phyloP scores from a whole-genome alignment of 2,797 vertebrate genomes.

The Poeciliopsis presidionis region DNA sequence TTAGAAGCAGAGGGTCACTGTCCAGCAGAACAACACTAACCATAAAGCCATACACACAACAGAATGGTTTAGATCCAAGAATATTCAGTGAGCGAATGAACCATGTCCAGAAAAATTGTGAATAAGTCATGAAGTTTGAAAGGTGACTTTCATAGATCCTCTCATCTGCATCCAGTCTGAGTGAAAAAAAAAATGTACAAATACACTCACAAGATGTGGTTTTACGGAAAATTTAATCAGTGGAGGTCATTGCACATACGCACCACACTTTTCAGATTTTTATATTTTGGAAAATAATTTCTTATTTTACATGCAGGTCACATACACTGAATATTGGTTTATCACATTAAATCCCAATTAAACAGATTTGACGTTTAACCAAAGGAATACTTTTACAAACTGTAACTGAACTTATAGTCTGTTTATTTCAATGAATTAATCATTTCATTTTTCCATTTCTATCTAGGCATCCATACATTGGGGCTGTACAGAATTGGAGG shows the following conservation, averaged over 20 bases:
- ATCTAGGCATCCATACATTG: slow-evolving; percentile 90
- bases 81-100: not conserved
- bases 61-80: not conserved
- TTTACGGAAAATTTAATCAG: not conserved
- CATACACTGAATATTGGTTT: not conserved
- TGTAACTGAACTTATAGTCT: slow-evolving; percentile 5
- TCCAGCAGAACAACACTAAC: not conserved
- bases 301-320: not conserved
- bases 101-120: not conserved
- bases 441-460: not conserved
- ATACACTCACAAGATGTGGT: not conserved
- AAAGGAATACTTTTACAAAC: not conserved
- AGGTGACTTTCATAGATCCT: not conserved
- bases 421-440: not conserved
- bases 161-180: not conserved
- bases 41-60: not conserved
- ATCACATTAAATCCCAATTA: not conserved
- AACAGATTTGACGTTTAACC: not conserved
- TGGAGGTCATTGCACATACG: not conserved
- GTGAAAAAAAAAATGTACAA: not conserved
- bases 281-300: not conserved
- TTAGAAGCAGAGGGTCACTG: not conserved
- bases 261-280: slow-evolving; percentile 1
- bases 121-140: not conserved
- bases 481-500: slow-evolving; percentile 97